phyloP scores from a whole-genome alignment of 2,113 vertebrate species.

The Rana temporaria region DNA sequence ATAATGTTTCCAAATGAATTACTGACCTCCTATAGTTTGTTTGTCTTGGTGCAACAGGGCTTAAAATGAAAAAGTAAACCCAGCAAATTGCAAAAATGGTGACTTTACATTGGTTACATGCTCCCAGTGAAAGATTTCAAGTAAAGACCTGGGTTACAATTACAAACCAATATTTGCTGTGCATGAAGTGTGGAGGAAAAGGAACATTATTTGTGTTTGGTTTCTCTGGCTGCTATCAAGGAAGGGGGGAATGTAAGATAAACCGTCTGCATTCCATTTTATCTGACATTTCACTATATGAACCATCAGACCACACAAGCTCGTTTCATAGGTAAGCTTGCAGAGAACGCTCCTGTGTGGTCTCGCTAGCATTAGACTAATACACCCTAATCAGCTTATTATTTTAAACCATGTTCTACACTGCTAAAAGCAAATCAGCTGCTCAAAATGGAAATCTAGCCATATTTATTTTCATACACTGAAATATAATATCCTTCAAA shows the following conservation, averaged over 20 bases:
- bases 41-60: slow-evolving; percentile 50
- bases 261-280: slow-evolving; percentile 65
- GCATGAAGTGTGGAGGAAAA: slow-evolving; percentile 51
- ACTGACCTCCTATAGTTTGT: slow-evolving; percentile 41
- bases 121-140: slow-evolving; percentile 38
- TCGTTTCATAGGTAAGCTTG: slow-evolving; percentile 61
- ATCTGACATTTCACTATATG: slow-evolving; percentile 66
- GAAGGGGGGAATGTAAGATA: slow-evolving; percentile 61
- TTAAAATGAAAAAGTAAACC: slow-evolving; percentile 51
- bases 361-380: slow-evolving; percentile 55
- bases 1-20: slow-evolving; percentile 23
- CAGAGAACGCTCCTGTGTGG: slow-evolving; percentile 67
- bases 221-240: slow-evolving; percentile 59
- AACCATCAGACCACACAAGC: slow-evolving; percentile 68
- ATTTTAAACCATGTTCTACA: slow-evolving; percentile 15
- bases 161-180: slow-evolving; percentile 56
- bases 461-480: neutral
- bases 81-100: slow-evolving; percentile 33
- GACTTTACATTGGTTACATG: slow-evolving; percentile 21
- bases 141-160: slow-evolving; percentile 41
- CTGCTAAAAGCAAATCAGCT: slow-evolving; percentile 23
- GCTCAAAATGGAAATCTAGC: neutral
- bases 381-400: slow-evolving; percentile 40
- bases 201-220: slow-evolving; percentile 59
- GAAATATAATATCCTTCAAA: no score